Evolutionary conservation across 1,140 invertebrate genomes (phyloP), one percentile per base, ranked within the genome.

Genomic region (Sycobia sp.): DNA sequence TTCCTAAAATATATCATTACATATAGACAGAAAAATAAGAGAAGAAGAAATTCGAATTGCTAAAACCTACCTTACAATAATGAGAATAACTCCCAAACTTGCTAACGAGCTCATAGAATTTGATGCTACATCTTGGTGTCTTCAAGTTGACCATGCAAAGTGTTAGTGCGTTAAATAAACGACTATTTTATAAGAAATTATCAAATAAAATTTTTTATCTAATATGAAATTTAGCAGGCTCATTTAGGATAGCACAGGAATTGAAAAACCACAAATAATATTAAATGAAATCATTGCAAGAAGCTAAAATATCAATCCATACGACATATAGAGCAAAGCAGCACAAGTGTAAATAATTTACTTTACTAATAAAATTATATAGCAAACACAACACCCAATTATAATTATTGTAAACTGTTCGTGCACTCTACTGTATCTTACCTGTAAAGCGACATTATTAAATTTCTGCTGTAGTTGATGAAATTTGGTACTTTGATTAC

Each of bases 401-500:
- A 60, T 8, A 38, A 11, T 51, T 22, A 65, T n/a, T n/a, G n/a
- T n/a, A n/a, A n/a, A n/a, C n/a, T n/a, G n/a, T n/a, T n/a, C n/a
- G n/a, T n/a, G n/a, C n/a, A n/a, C n/a, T n/a, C n/a, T n/a, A 25
- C n/a, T 22, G 4, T 25, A 32, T 61, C 62, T 61, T 71, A 82
- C 82, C 75, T 82, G 78, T 43, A 77, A 69, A 22, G 72, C 71
- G n/a, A 77, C 83, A 58, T 85, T 88, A 27, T 86, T 87, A 72
- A 90, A 91, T 79, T 89, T 88, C 39, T 87, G 85, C 69, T 89
- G 90, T 63, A 90, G 82, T 67, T 89, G 87, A 64, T 90, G 89
- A 73, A 91, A 90, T 76, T 90, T 91, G 0, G 89, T 91, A 66
- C 84, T 90, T 71, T 91, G 88, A 74, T 91, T 91, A 13, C 85